Conservation (phyloP, 2,888 invertebrate genomes). For the Cheilosia urbana region DNA sequence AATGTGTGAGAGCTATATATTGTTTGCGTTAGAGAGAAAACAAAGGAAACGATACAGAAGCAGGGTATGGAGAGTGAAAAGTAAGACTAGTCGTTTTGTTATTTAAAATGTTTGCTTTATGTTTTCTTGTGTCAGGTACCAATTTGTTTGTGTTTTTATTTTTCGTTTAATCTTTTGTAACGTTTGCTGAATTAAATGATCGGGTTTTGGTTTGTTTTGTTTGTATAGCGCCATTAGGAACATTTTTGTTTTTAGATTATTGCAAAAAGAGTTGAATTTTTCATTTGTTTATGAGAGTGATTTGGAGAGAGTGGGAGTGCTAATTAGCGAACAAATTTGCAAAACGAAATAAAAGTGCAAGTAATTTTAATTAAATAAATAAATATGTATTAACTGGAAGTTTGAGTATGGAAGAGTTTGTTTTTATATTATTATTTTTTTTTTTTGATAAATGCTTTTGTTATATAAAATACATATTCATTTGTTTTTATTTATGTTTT, state of each 20-base stretch:
- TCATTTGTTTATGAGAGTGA: conserved; percentile 20
- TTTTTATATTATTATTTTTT: background rate
- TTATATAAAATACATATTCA: conserved; percentile 18
- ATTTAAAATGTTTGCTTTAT: conserved; percentile 54
- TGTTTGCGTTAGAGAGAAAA: conserved; percentile 77
- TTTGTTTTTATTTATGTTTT: conserved; percentile 17
- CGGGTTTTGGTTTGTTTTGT: conserved; percentile 77
- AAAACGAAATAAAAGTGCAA: conserved; percentile 35
- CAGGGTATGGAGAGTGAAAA: conserved; percentile 30
- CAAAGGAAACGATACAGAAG: conserved; percentile 70
- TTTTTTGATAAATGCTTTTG: conserved; percentile 37
- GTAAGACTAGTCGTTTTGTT: conserved; percentile 36
- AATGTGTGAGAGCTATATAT: conserved; percentile 53
- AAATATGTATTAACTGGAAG: conserved; percentile 53
- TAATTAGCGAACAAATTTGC: conserved; percentile 48
- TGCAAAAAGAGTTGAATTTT: conserved; percentile 43
- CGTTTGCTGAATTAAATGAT: conserved; percentile 78
- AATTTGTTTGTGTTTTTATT: conserved; percentile 73
- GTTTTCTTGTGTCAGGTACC: conserved; percentile 72
- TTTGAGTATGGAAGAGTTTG: conserved; percentile 69
- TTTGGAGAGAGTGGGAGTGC: conserved; percentile 14
- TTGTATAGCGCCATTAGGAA: conserved; percentile 73
- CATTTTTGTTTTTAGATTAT: conserved; percentile 63
- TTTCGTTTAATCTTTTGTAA: conserved; percentile 60
- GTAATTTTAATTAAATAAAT: conserved; percentile 17